A percentile compares a stretch with the other conserved stretches of the same genome.
These are phyloP conservation scores for Notothenia coriiceps DNA, from an alignment of 2,113 vertebrate genomes.

Conservation along the genomic window DNA sequence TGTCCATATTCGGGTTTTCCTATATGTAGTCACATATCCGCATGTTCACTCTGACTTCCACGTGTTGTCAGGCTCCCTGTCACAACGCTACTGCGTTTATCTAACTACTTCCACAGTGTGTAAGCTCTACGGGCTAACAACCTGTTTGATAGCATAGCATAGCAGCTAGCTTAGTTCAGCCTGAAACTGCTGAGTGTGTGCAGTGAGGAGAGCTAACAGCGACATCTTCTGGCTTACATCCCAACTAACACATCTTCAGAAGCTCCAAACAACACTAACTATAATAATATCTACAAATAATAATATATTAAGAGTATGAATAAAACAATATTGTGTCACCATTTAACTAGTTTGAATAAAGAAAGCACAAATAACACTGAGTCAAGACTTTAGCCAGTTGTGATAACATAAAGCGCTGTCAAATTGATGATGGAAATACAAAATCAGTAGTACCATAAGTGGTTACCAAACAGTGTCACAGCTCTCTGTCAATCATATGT, in stretches of 20 bases:
- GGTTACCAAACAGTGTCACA: too few relatives aligned
- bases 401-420: too few relatives aligned
- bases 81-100: background rate
- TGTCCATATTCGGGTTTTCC: slow-evolving; percentile 54
- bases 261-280: background rate
- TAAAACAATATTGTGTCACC: too few relatives aligned
- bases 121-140: slow-evolving; percentile 13
- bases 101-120: background rate
- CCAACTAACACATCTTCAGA: background rate
- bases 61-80: background rate
- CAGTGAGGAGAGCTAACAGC: background rate
- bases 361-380: too few relatives aligned
- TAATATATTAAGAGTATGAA: too few relatives aligned
- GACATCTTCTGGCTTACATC: slow-evolving; percentile 8
- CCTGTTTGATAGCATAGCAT: slow-evolving; percentile 51
- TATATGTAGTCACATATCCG: slow-evolving; percentile 33
- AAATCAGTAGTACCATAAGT: too few relatives aligned
- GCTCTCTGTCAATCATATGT: too few relatives aligned
- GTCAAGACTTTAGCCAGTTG: too few relatives aligned
- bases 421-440: too few relatives aligned
- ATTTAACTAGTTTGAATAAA: too few relatives aligned
- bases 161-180: slow-evolving; percentile 8
- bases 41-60: background rate
- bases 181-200: slow-evolving; percentile 32
- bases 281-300: background rate